phyloP scores from a whole-genome alignment of 2,888 invertebrate species.

The Antheraea assamensis region DNA sequence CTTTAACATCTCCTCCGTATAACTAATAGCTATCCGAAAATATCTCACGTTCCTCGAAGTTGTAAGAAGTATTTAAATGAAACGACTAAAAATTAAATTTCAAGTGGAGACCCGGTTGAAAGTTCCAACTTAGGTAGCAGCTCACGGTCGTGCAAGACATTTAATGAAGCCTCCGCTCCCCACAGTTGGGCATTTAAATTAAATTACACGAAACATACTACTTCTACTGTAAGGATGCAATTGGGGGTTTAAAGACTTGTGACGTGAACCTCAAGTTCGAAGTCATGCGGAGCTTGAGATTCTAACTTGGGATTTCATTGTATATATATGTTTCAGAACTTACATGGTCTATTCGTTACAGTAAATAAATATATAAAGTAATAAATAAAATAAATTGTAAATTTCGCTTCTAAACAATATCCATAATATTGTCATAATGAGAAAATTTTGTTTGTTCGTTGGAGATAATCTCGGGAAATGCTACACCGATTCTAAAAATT shows the following conservation, averaged over 20 bases:
- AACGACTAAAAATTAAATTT: slow-evolving; percentile 21
- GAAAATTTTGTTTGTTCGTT: too few relatives aligned
- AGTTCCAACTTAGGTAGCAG: slow-evolving; percentile 20
- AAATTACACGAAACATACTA: slow-evolving; percentile 44
- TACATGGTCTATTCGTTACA: not conserved
- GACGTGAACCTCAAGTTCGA: slow-evolving; percentile 15
- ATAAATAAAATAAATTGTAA: too few relatives aligned
- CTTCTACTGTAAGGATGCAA: slow-evolving; percentile 37
- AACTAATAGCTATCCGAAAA: slow-evolving; percentile 2
- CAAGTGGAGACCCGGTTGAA: slow-evolving; percentile 14
- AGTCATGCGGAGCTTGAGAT: not conserved
- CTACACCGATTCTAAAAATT: too few relatives aligned
- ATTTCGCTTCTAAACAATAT: too few relatives aligned
- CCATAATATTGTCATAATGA: too few relatives aligned
- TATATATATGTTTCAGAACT: not conserved
- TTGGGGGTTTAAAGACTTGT: slow-evolving; percentile 39
- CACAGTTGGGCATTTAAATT: slow-evolving; percentile 44
- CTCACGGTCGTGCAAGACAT: slow-evolving; percentile 26
- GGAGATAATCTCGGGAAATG: too few relatives aligned
- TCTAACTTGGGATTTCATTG: not conserved
- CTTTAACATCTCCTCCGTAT: not conserved
- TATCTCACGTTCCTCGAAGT: slow-evolving; percentile 8
- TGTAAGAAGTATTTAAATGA: slow-evolving; percentile 13
- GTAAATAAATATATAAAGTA: too few relatives aligned
- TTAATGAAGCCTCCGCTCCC: slow-evolving; percentile 39